phyloP scores from a whole-genome alignment of 1,140 invertebrate species.

The Drosophila kanapiae region DNA sequence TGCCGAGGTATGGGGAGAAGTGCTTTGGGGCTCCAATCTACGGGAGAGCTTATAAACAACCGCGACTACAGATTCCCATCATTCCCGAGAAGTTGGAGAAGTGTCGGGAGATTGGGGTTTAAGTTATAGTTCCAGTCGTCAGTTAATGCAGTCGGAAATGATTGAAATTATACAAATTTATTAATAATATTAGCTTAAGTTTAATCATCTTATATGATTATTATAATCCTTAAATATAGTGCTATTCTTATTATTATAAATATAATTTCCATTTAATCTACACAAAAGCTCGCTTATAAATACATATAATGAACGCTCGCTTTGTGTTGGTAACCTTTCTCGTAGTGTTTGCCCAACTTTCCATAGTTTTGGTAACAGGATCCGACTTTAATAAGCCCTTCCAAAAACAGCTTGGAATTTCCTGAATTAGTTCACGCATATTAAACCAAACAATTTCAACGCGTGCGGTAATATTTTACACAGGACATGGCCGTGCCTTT shows the following conservation, averaged over 20 bases:
- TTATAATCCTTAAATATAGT: not conserved
- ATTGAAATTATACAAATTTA: not conserved
- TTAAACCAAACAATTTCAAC: constrained; percentile 23
- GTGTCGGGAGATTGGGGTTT: not conserved
- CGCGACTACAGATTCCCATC: constrained; percentile 16
- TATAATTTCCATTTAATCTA: not conserved
- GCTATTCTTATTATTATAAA: not conserved
- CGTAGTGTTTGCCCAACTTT: not conserved
- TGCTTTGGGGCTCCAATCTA: not conserved
- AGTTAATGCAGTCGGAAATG: not conserved
- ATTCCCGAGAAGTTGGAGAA: not conserved
- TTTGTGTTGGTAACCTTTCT: not conserved
- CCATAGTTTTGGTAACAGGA: not conserved
- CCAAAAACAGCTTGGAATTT: not conserved
- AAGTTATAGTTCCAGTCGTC: not conserved
- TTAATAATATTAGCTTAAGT: not conserved
- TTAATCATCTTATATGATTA: not conserved
- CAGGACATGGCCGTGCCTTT: constrained; percentile 17
- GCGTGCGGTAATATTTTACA: constrained; percentile 22
- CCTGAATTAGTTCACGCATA: constrained; percentile 13
- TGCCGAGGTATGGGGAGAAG: too few relatives aligned
- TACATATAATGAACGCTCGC: not conserved
- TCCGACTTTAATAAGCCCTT: not conserved
- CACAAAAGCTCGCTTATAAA: not conserved
- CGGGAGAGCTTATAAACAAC: not conserved